Evolutionary conservation across 30 jellyfish, hydroid and myxozoan species (phyloP), one percentile per base, ranked within the genome.

Genomic region (Sanderia malayensis): DNA sequence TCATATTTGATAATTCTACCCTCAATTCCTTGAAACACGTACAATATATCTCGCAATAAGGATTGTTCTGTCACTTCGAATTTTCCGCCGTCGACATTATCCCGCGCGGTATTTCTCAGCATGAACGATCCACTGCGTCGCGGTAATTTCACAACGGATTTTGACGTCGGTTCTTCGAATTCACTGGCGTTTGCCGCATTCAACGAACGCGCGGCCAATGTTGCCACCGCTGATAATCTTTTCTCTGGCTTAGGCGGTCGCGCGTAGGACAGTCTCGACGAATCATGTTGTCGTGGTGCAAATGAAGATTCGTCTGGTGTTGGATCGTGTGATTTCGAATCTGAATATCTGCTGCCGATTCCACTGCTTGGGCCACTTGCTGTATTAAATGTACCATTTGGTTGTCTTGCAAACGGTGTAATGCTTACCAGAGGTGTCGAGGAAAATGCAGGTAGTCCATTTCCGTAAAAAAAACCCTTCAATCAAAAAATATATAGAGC

Each of bases 1-100:
- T 94, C 99, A 77, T 62, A 94, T 23, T 74, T 82, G 1, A 94
- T 81, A 71, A 82, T 65, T 25, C 71, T 82, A 29, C 99, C 97
- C 46, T 94, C 99, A 18, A 94, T 94, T 2, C 99, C 99, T 87
- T 93, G 99, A 59, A 85, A 93, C 23, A 93, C 99, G 46, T 61
- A 93, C 67, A 93, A 86, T 31, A 93, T 59, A 58, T 93, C 99
- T 20, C 99, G 61, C 33, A 93, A 41, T 0, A 93, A 79, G 27
- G 89, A 79, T 66, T 82, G 93, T 60, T 93, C 99, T 1, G 96
- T 93, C 24, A 93, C 90, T 77, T 93, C 96, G 60, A 75, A 93
- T 23, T 79, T 86, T 31, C 94, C 63, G 24, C 94, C 96, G 58
- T 85, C 96, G 31, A 81, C 79, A 30, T 46, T 64, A 63, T 96